phyloP scores from a whole-genome alignment of 2,797 vertebrate species.

The Miichthys miiuy region DNA sequence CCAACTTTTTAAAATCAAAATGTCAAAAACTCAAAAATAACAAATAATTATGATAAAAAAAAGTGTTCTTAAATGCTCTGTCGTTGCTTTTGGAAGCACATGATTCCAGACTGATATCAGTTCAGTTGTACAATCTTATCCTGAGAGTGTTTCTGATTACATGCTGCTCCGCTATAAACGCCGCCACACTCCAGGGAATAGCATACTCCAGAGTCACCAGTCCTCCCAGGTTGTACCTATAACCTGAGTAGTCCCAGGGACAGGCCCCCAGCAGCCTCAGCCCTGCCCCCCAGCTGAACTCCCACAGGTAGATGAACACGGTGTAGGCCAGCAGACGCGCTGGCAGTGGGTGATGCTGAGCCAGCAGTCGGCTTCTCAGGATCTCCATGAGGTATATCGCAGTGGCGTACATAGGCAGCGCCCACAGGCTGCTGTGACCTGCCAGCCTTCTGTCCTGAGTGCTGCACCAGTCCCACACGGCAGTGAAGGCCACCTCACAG shows the following conservation, averaged over 20 bases:
- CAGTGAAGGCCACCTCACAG: slow-evolving; percentile 87
- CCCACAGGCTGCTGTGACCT: slow-evolving; percentile 87
- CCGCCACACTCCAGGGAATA: slow-evolving; percentile 81
- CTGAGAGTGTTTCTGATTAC: slow-evolving; percentile 81
- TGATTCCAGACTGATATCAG: background rate
- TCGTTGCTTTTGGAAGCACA: slow-evolving; percentile 15
- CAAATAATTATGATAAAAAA: slow-evolving; percentile 6
- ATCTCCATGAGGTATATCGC: slow-evolving; percentile 84
- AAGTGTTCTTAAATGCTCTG: background rate
- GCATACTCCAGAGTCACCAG: slow-evolving; percentile 87
- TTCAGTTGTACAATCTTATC: slow-evolving; percentile 63
- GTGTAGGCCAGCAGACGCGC: slow-evolving; percentile 80
- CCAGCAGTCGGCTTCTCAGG: slow-evolving; percentile 72
- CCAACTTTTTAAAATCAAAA: background rate
- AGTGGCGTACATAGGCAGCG: slow-evolving; percentile 84
- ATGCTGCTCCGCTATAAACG: slow-evolving; percentile 80
- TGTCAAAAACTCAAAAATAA: background rate
- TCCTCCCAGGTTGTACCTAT: slow-evolving; percentile 81
- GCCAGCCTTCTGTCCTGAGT: slow-evolving; percentile 77
- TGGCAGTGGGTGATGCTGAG: slow-evolving; percentile 60
- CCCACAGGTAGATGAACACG: slow-evolving; percentile 85
- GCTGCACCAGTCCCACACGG: slow-evolving; percentile 79
- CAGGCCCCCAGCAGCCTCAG: slow-evolving; percentile 81
- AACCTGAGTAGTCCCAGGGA: slow-evolving; percentile 88
- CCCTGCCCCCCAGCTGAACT: slow-evolving; percentile 83